Conservation (phyloP, 2,888 invertebrate species). For the Papilio gigon region DNA sequence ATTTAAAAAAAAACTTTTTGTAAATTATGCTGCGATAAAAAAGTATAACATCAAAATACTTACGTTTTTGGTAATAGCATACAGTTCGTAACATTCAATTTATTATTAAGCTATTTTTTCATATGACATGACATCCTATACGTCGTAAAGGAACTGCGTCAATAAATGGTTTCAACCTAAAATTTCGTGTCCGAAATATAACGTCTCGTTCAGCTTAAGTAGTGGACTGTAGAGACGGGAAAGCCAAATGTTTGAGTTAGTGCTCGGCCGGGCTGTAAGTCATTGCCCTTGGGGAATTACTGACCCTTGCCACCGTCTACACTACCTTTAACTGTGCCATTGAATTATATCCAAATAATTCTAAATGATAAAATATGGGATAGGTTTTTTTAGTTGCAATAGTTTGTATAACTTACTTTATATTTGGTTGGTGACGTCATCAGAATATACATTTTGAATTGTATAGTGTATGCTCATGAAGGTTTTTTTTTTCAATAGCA, state of each 20-base stretch:
- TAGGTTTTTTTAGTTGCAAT: not conserved
- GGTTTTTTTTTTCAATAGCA: not conserved
- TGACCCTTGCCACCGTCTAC: constrained; percentile 42
- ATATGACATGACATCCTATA: not conserved
- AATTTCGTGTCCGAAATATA: constrained; percentile 19
- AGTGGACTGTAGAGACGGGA: constrained; percentile 43
- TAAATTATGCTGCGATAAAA: too few relatives aligned
- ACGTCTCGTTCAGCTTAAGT: not conserved
- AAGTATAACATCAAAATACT: too few relatives aligned
- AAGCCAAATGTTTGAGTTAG: constrained; percentile 55
- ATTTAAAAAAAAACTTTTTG: too few relatives aligned
- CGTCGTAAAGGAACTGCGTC: constrained; percentile 5
- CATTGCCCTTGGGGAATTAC: constrained; percentile 53
- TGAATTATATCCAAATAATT: constrained; percentile 20
- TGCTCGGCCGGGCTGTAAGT: constrained; percentile 53
- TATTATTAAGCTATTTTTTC: too few relatives aligned
- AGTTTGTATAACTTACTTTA: not conserved
- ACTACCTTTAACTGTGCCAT: constrained; percentile 38
- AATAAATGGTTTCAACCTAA: constrained; percentile 13
- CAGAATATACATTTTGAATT: too few relatives aligned
- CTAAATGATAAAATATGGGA: constrained; percentile 4
- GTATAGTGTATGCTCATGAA: too few relatives aligned
- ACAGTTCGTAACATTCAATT: too few relatives aligned
- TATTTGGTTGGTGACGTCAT: too few relatives aligned
- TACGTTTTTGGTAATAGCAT: too few relatives aligned